Percentiles rank a stretch among this genome's conserved stretches.
phyloP scores from a whole-genome alignment of 2,113 vertebrate genomes.

The Cyphomyrus plagiostoma region DNA sequence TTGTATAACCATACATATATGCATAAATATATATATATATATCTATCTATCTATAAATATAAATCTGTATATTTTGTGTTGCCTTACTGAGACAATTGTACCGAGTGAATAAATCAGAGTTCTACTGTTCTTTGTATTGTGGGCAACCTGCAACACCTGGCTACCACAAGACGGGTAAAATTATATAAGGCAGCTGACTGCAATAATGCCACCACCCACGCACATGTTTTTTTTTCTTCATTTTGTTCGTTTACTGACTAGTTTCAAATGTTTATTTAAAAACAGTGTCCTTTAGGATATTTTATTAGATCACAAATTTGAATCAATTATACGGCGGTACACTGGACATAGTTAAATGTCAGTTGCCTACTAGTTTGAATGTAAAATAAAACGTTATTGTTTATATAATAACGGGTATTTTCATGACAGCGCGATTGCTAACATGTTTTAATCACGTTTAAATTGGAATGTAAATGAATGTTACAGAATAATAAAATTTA shows the following conservation, averaged over 20 bases:
- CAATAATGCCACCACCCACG: background rate
- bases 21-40: conserved; percentile 39
- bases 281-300: background rate
- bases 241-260: background rate
- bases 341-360: conserved; percentile 4
- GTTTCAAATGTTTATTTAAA: conserved; percentile 1
- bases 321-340: background rate
- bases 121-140: conserved; percentile 31
- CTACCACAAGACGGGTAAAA: background rate
- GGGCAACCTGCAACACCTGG: conserved; percentile 1
- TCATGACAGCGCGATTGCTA: background rate
- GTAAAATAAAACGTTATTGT: conserved; percentile 3
- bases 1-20: conserved; percentile 40
- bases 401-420: background rate
- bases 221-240: background rate
- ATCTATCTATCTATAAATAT: conserved; percentile 24
- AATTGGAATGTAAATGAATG: conserved; percentile 10
- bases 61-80: conserved; percentile 64
- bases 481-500: background rate
- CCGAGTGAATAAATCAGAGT: conserved; percentile 63
- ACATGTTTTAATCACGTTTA: conserved; percentile 2
- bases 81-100: conserved; percentile 60
- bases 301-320: background rate
- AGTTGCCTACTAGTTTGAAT: conserved; percentile 1
- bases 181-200: conserved; percentile 5